Conservation (phyloP, 2,797 vertebrate genomes). For the Sphenopsis melanotis region DNA sequence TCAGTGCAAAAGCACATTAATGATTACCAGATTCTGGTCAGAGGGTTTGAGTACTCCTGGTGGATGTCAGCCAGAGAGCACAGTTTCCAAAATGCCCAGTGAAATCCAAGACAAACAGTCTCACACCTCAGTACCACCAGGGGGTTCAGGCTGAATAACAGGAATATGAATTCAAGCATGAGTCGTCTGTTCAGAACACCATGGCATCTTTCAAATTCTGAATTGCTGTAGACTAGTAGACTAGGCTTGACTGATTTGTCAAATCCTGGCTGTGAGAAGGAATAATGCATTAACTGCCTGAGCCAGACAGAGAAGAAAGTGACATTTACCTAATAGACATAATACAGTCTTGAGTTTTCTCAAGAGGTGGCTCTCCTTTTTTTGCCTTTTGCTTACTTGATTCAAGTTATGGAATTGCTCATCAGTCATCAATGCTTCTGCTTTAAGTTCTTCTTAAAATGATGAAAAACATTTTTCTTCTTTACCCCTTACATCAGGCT, state of each 20-base stretch:
- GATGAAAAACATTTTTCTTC: neutral
- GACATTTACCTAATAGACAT: neutral
- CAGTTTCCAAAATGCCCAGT: neutral
- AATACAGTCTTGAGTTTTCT: neutral
- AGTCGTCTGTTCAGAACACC: neutral
- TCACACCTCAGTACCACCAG: slow-evolving; percentile 24
- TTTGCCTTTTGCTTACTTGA: neutral
- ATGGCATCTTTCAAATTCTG: neutral
- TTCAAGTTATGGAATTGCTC: neutral
- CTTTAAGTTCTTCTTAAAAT: neutral
- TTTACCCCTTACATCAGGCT: neutral
- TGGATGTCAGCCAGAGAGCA: slow-evolving; percentile 17
- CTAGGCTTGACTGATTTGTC: slow-evolving; percentile 2
- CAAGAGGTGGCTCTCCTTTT: neutral
- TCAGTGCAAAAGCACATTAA: neutral
- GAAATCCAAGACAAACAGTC: slow-evolving; percentile 26
- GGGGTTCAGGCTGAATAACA: slow-evolving; percentile 3
- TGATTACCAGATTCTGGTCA: slow-evolving; percentile 33
- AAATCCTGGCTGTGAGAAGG: neutral
- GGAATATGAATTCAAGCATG: neutral
- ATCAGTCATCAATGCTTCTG: neutral
- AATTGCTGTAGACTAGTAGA: neutral
- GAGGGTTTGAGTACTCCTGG: slow-evolving; percentile 4
- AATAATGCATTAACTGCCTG: neutral
- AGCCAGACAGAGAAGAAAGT: neutral